Base-by-base conservation (phyloP, 1,140 invertebrate species). In the Chrysomallon squamiferum region DNA sequence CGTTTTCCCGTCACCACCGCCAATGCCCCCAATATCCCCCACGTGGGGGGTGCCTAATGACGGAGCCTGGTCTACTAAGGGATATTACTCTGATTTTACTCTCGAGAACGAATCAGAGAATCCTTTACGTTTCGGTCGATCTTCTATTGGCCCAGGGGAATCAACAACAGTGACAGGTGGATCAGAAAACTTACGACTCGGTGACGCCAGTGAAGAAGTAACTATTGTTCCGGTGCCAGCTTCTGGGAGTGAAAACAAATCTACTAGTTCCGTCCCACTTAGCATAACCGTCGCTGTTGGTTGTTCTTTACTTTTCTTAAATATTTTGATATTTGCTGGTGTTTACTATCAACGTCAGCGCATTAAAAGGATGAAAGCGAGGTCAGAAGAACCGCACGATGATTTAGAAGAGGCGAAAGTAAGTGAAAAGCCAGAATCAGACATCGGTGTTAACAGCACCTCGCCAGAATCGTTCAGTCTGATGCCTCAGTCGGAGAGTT, bases 291-390 rank as follows among this genome's bases (percentile, higher is more conserved):
- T 97, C 71, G 94, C 94, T n/a, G 95, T 97, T 62, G 95, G 95
- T 2, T 95, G 94, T 74, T 94, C 92, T 3, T 84, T 97, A 27
- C 87, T 97, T 18, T 92, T 96, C 68, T 86, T 97, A 7, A 97
- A 97, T 79, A 92, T 96, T 0, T 87, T 97, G 13, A 94, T 97
- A 73, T 96, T 97, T 78, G 94, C 94, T 35, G 95, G 94, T 2
- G 93, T 97, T 0, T 97, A 95, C 76, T 96, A 96, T 82, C 94
- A 96, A 78, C 87, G 94, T 15, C 94, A 96, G 77, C 94, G 95
- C 79, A 72, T 81, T 38, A 59, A 68, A 45, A 75, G 74, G 50
- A 20, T 73, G 43, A 62, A 68, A 50, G 25, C 59, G 43, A 33
- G 45, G n/a, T 30, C 47, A 27, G 30, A 59, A n/a, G 54, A 27